phyloP scores from a whole-genome alignment of 2,113 vertebrate species.

The Sprattus sprattus region DNA sequence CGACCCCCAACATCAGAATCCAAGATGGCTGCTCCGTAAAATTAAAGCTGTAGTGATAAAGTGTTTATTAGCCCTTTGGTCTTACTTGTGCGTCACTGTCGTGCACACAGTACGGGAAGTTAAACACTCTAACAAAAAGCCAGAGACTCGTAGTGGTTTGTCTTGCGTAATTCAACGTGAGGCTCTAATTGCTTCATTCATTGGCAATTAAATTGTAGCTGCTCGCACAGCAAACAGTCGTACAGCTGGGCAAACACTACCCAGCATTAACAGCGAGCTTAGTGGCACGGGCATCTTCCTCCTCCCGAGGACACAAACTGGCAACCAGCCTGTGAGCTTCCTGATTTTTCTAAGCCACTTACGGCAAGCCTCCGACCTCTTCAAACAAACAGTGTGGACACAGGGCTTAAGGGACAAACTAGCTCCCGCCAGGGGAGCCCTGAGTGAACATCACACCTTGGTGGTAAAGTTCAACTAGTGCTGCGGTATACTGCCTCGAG shows the following conservation, averaged over 20 bases:
- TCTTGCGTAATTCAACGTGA: slow-evolving; percentile 59
- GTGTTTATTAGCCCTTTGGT: too few relatives aligned
- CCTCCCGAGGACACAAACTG: slow-evolving; percentile 22
- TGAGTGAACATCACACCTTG: background rate
- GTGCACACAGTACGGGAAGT: background rate
- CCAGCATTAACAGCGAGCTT: slow-evolving; percentile 47
- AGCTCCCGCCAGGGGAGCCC: background rate
- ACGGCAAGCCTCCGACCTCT: background rate
- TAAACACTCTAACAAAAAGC: background rate
- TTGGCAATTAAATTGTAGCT: slow-evolving; percentile 62
- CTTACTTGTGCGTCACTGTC: too few relatives aligned
- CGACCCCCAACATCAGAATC: too few relatives aligned
- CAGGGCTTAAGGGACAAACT: slow-evolving; percentile 12
- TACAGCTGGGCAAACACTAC: slow-evolving; percentile 67
- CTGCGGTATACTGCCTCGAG: background rate
- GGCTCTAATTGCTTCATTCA: slow-evolving; percentile 68
- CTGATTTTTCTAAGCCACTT: slow-evolving; percentile 13
- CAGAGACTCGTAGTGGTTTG: slow-evolving; percentile 38
- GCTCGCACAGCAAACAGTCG: slow-evolving; percentile 59
- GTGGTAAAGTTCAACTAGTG: background rate
- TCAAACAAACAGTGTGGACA: slow-evolving; percentile 15
- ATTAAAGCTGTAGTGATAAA: too few relatives aligned
- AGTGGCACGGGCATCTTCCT: slow-evolving; percentile 45
- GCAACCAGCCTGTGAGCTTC: slow-evolving; percentile 17
- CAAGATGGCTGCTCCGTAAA: too few relatives aligned